Base-by-base conservation (phyloP, 2,888 invertebrate genomes). In the Zaprionus lineosus region DNA sequence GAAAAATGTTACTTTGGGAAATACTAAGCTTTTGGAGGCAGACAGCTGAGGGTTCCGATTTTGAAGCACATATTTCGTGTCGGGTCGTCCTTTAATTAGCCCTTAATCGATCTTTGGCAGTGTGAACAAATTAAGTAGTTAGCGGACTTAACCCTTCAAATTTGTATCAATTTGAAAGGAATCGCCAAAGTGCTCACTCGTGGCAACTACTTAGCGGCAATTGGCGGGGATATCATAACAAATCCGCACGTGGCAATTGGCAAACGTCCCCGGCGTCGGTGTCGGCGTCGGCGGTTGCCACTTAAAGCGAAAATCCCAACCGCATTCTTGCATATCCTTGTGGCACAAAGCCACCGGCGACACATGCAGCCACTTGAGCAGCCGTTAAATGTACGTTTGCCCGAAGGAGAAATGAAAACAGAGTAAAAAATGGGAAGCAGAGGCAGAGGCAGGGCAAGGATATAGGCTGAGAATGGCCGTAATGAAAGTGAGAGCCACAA, bases 331-430 rank as follows among this genome's bases (percentile, higher is more conserved):
- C 34, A 14, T 29, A 24, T 36, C 31, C 28, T 47, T 9, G 9
- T 19, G 36, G 15, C 60, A 47, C 56, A 66, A 66, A 66, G 65
- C 48, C 56, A 56, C 11, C 26, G 36, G 55, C 16, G 50, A 36
- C 71, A 57, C 57, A 66, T 46, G 58, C 39, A 21, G 59, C 53
- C 68, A 84, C 84, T 84, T 82, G 65, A 74, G 64, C 84, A 82
- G 72, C 59, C 58, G 68, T 21, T 46, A 37, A 58, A 31, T 8
- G 29, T 12, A 50, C 19, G 31, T 7, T n/a, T n/a, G n/a, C n/a
- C n/a, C n/a, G n/a, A n/a, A n/a, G n/a, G n/a, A n/a, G n/a, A n/a
- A n/a, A n/a, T n/a, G n/a, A n/a, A n/a, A n/a, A n/a, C n/a, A n/a
- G n/a, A 6, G 28, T 28, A 9, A 8, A 28, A 5, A 19, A 19